Evolutionary conservation across 2,113 vertebrate species (phyloP), one percentile per base, ranked within the genome.

Genomic region (Jaculus jaculus): DNA sequence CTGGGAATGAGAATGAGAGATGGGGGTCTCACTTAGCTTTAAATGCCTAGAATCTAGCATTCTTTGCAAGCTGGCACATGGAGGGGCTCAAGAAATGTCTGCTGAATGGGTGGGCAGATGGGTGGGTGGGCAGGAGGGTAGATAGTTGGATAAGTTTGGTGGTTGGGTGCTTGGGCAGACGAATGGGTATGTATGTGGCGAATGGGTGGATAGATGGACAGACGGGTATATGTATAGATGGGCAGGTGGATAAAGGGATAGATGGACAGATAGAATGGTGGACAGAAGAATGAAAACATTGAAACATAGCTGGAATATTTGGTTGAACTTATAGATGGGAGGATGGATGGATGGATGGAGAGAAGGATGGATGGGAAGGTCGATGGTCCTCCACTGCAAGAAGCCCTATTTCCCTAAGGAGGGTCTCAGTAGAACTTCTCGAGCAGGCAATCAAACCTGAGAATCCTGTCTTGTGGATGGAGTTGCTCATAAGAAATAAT

Each of bases 401-500:
- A 81, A 77, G 18, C 21, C 26, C 17, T 23, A 54, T 7, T 54
- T 58, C 23, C 32, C 42, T 30, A 95, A 71, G 60, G 73, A 0
- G n/a, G 24, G 23, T 79, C 30, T 92, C 86, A 85, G 80, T 3
- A 82, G 47, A 94, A 60, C 9, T 34, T 82, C 23, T 65, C n/a
- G 39, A 65, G 37, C 20, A 71, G 51, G 47, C 60, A 91, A 73
- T 17, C 58, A 86, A 94, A 90, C 26, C 75, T 26, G 73, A 20
- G 23, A 94, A 93, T 82, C 95, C 78, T 75, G 73, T 78, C 72
- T 66, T 84, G 30, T 42, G 92, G 74, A 89, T 94, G 86, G 74
- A 95, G 79, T 79, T 88, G 37, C 91, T 94, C 78, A 63, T n/a
- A 89, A 94, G 34, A 66, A 96, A 68, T n/a, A n/a, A n/a, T n/a